Conservation (phyloP, 2,888 invertebrate species). For the Hipparchia semele region DNA sequence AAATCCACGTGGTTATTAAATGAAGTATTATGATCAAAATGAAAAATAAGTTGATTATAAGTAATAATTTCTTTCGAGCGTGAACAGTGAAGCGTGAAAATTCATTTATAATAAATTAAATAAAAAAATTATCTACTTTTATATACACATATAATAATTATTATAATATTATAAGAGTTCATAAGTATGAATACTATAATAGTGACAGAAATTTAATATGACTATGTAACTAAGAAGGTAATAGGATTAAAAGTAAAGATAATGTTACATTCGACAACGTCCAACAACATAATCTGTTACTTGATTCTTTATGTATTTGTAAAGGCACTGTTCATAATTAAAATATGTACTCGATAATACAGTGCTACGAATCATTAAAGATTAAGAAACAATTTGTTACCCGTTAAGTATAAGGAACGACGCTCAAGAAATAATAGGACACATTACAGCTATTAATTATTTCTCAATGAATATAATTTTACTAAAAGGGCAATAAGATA, state of each 20-base stretch:
- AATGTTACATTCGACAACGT: conserved; percentile 1
- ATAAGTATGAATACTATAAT: background rate
- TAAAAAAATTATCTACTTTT: too few relatives aligned
- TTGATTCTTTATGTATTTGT: background rate
- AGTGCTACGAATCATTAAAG: conserved; percentile 9
- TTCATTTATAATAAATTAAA: too few relatives aligned
- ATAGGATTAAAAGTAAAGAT: conserved; percentile 8
- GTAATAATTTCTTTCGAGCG: background rate
- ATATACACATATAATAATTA: too few relatives aligned
- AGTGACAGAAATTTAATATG: conserved; percentile 1
- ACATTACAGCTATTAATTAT: conserved; percentile 10
- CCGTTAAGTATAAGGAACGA: conserved; percentile 18
- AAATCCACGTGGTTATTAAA: background rate
- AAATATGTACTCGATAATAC: background rate
- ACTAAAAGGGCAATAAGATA: background rate
- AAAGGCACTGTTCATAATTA: conserved; percentile 17
- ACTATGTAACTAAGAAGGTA: conserved; percentile 9
- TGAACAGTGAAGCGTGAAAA: background rate
- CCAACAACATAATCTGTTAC: background rate
- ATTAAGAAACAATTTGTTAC: conserved; percentile 17
- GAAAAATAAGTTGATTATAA: background rate
- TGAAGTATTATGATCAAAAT: background rate
- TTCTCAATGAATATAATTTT: background rate
- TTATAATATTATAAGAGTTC: background rate
- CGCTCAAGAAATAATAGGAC: conserved; percentile 11